Evolutionary conservation across 2,797 vertebrate genomes (phyloP).

Genomic region (Benthosema pterotum): DNA sequence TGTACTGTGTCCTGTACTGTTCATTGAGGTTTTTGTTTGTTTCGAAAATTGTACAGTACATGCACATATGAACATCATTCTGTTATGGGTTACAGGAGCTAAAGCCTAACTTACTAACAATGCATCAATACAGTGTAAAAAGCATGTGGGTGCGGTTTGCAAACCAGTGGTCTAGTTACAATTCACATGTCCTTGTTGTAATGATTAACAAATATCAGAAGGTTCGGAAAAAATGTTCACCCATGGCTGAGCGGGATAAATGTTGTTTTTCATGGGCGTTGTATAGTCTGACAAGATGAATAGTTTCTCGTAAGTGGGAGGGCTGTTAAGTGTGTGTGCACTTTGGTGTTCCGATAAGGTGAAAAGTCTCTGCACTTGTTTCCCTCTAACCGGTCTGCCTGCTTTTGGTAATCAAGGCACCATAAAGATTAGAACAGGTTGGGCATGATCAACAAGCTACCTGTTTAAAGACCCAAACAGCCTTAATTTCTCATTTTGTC

Average conservation of each 20-base stretch:
- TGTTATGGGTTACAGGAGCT: neutral
- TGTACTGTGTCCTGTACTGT: no score
- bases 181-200: neutral
- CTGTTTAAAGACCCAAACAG: conserved; percentile 6
- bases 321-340: conserved; percentile 2
- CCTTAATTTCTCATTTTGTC: conserved; percentile 10
- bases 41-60: no score
- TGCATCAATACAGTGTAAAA: neutral
- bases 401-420: conserved; percentile 12
- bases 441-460: neutral
- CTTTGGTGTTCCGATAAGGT: conserved; percentile 26
- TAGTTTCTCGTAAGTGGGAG: neutral
- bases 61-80: neutral
- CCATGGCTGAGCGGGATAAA: neutral
- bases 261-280: conserved; percentile 8
- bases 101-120: neutral
- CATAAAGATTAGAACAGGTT: conserved; percentile 13
- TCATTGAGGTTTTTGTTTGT: no score
- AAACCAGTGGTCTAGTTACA: neutral
- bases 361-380: neutral
- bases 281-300: neutral
- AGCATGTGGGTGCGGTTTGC: neutral
- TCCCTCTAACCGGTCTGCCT: conserved; percentile 44
- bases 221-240: neutral
- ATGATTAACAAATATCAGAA: conserved; percentile 5